phyloP scores from a whole-genome alignment of 2,888 invertebrate genomes.

The Thecophora atra region DNA sequence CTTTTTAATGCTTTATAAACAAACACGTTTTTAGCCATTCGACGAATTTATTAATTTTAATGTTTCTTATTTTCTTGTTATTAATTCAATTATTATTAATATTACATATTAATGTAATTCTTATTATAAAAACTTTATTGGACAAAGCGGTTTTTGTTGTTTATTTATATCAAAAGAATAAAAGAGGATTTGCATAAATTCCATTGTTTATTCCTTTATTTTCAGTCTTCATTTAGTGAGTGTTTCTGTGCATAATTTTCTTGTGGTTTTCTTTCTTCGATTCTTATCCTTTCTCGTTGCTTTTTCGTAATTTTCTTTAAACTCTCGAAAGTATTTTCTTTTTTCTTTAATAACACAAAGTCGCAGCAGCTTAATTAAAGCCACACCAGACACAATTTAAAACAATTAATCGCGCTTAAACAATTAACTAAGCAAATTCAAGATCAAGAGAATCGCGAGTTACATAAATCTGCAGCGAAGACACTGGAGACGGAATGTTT shows the following conservation, averaged over 20 bases:
- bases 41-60: background rate
- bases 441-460: background rate
- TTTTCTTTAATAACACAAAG: background rate
- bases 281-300: background rate
- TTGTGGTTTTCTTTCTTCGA: background rate
- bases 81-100: no score
- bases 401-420: slow-evolving; percentile 18
- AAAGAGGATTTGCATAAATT: no score
- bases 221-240: background rate
- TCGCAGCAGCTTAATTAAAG: slow-evolving; percentile 5
- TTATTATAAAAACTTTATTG: background rate
- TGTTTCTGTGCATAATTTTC: background rate
- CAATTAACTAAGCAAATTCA: background rate
- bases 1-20: background rate
- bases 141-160: background rate
- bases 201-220: background rate
- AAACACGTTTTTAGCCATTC: slow-evolving; percentile 19
- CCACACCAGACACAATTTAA: slow-evolving; percentile 14
- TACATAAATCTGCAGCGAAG: no score
- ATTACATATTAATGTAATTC: no score
- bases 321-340: background rate
- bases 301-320: background rate
- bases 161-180: background rate
- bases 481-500: no score
- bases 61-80: background rate